Conservation (phyloP, 2,888 invertebrate genomes). For the Netelia virgata region DNA sequence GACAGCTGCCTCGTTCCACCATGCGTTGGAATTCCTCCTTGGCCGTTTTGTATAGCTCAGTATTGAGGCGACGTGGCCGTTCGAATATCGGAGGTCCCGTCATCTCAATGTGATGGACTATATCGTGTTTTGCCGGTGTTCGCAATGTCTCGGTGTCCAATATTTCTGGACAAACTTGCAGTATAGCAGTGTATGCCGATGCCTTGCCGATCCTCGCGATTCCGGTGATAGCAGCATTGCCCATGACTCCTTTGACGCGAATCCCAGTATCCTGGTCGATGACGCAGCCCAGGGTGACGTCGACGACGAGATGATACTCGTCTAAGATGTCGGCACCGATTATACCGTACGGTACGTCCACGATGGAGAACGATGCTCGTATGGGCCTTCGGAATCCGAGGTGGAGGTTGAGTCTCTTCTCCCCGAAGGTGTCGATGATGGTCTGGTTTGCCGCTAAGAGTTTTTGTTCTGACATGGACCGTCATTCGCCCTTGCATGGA, state of each 20-base stretch:
- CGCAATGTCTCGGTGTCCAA: not conserved
- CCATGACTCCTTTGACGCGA: conserved; percentile 1
- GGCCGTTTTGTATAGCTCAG: too few relatives aligned
- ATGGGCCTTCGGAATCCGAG: conserved; percentile 64
- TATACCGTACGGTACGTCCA: conserved; percentile 62
- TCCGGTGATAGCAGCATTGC: conserved; percentile 8
- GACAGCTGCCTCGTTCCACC: too few relatives aligned
- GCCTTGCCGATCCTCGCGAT: conserved; percentile 20
- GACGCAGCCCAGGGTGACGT: conserved; percentile 6
- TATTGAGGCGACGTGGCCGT: too few relatives aligned
- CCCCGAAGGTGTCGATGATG: conserved; percentile 65
- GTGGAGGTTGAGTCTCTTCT: conserved; percentile 44
- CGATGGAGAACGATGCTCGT: conserved; percentile 64
- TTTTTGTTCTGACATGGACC: not conserved
- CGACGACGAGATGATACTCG: conserved; percentile 3
- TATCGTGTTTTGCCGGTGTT: conserved; percentile 46
- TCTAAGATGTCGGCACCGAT: conserved; percentile 65
- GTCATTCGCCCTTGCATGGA: not conserved
- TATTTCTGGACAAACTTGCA: conserved; percentile 53
- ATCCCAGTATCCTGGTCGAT: conserved; percentile 27
- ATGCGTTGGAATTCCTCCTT: too few relatives aligned
- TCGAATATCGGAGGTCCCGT: too few relatives aligned
- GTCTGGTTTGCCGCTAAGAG: conserved; percentile 63
- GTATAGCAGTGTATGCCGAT: conserved; percentile 1
- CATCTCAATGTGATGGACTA: not conserved